Evolutionary conservation across 2,113 vertebrate species (phyloP).

Genomic region (Chelonoidis abingdonii): DNA sequence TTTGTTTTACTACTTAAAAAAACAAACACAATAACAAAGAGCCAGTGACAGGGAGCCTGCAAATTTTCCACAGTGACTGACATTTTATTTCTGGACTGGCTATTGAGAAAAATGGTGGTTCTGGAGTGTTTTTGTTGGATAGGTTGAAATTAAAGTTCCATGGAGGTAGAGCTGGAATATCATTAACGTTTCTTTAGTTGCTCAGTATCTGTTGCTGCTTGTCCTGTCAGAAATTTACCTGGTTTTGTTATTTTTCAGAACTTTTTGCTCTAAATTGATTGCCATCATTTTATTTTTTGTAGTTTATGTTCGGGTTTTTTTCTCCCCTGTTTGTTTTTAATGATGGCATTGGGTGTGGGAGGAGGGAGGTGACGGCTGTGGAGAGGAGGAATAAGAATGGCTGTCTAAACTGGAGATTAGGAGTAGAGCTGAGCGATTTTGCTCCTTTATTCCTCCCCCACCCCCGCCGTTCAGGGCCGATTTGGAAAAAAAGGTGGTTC

Average conservation of each 20-base stretch:
- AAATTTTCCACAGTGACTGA: not conserved
- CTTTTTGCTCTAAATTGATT: not conserved
- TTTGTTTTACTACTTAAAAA: not conserved
- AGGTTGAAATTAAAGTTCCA: not conserved
- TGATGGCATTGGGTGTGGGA: not conserved
- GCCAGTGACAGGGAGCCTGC: not conserved
- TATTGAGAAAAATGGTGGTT: not conserved
- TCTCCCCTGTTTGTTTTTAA: not conserved
- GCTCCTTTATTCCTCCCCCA: rapidly evolving
- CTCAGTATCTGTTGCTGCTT: not conserved
- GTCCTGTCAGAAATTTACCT: not conserved
- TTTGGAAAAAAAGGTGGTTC: not conserved
- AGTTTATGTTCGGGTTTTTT: not conserved
- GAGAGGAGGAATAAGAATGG: not conserved
- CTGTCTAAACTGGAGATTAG: not conserved
- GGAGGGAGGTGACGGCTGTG: not conserved
- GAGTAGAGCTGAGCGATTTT: not conserved
- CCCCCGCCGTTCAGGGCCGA: not conserved
- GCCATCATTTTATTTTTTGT: not conserved
- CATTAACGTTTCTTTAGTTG: not conserved
- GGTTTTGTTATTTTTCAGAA: not conserved
- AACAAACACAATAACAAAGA: not conserved
- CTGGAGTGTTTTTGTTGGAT: not conserved
- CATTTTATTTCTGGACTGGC: not conserved
- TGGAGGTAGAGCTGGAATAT: not conserved